Percentiles rank a stretch among this genome's conserved stretches.
Evolutionary conservation across 2,113 vertebrate genomes (phyloP).

Genomic region (Octodon degus): DNA sequence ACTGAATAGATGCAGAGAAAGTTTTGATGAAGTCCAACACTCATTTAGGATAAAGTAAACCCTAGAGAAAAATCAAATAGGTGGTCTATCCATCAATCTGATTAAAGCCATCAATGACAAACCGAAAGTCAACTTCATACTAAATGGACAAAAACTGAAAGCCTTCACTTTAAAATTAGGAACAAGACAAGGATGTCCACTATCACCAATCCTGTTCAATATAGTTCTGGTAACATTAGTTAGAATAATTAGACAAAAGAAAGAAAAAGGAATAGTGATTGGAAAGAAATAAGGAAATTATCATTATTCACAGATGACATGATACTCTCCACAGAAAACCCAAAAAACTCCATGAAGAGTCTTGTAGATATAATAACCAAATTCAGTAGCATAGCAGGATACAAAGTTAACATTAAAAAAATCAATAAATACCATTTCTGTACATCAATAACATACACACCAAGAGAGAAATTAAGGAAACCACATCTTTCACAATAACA

Average conservation of each 20-base stretch:
- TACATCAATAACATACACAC: neutral
- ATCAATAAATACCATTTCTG: neutral
- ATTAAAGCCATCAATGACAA: neutral
- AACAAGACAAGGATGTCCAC: neutral
- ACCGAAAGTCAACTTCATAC: neutral
- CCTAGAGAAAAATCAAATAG: neutral
- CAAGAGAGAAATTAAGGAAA: neutral
- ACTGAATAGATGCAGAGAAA: neutral
- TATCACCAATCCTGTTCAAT: neutral
- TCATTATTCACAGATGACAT: neutral
- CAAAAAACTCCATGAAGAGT: neutral
- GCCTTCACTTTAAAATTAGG: neutral
- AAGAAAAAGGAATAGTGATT: neutral
- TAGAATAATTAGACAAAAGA: neutral
- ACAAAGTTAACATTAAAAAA: neutral
- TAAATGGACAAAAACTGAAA: neutral
- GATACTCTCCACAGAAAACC: neutral
- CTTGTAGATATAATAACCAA: neutral
- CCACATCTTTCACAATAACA: neutral
- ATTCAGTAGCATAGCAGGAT: neutral
- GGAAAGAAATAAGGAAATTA: neutral
- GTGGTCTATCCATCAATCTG: neutral
- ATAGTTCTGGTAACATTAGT: neutral
- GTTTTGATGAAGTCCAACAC: neutral
- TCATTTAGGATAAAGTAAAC: neutral